Base-by-base conservation (phyloP, 2,113 vertebrate genomes). In the Thamnaconus septentrionalis region DNA sequence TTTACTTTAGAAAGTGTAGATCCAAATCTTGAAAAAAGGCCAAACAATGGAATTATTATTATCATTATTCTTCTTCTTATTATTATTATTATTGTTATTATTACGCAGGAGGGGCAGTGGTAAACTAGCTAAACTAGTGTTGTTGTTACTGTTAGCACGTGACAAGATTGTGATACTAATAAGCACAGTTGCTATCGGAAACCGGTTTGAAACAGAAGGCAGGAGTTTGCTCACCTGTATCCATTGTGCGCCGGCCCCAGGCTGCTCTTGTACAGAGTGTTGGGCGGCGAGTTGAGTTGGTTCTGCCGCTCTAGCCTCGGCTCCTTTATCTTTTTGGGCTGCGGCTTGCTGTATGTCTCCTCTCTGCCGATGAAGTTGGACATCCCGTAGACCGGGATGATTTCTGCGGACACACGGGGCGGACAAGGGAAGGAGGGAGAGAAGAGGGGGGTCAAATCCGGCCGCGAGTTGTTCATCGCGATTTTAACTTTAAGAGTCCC, bases 301-400 rank as follows among this genome's bases (percentile, higher is more conserved):
- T 98, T 98, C 72, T 98, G 97, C 49, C 95, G 93, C 79, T 98
- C 96, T 0, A 95, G 94, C 80, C 94, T 90, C 69, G 94, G 94
- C 71, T 98, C 98, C 77, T 96, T 93, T 43, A 90, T 89, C 66
- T 98, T 98, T 84, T 98, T 98, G 88, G 96, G 95, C 50, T 94
- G 96, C 5, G 95, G 95, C 79, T 98, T 98, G 84, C 87, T 91
- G 90, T 96, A 98, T 61, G 93, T 94, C 61, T 98, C 96, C 79
- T 98, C 96, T 71, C 96, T 90, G 66, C 93, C 93, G 50, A 96
- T 94, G 75, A 94, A 98, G 90, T 92, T 98, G 12, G 95, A 96
- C 96, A 98, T 98, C 55, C 96, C 96, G 1, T 96, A 98, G 67
- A 98, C 91, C 61, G 96, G 94, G 89, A 98, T 97, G 63, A 98